Conservation (phyloP, 2,113 vertebrate species). For the Cygnus atratus region DNA sequence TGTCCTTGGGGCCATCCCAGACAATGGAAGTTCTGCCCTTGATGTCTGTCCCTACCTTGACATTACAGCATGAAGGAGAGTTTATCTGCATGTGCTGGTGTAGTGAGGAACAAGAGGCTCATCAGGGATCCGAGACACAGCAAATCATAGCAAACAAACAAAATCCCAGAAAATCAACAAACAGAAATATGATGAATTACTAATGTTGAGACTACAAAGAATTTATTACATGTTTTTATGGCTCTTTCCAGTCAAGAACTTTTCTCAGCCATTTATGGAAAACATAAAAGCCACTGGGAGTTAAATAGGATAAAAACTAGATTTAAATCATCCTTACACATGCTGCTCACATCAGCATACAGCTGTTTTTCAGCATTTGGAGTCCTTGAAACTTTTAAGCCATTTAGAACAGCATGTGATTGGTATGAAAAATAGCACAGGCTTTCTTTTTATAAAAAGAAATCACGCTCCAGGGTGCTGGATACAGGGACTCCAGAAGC, state of each 20-base stretch:
- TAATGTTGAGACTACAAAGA: conserved; percentile 52
- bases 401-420: conserved; percentile 61
- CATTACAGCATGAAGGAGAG: not conserved
- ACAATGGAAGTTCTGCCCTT: not conserved
- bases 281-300: conserved; percentile 77
- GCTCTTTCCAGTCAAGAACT: conserved; percentile 72
- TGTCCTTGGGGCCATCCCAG: not conserved
- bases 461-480: conserved; percentile 49
- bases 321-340: conserved; percentile 70
- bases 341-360: conserved; percentile 72
- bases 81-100: not conserved
- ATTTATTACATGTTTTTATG: conserved; percentile 69
- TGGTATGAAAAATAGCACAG: conserved; percentile 65
- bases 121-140: not conserved
- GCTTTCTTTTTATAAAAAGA: conserved; percentile 63
- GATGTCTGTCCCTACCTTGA: not conserved
- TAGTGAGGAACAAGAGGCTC: not conserved
- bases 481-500: conserved; percentile 64
- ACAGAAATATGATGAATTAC: conserved; percentile 19
- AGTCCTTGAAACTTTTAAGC: conserved; percentile 53
- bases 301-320: conserved; percentile 73
- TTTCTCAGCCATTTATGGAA: conserved; percentile 77
- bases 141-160: conserved; percentile 41
- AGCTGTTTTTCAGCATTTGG: conserved; percentile 74
- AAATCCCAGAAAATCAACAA: conserved; percentile 42